Conservation (phyloP, 2,797 vertebrate genomes). For the Tokudaia tokunoshimensis region DNA sequence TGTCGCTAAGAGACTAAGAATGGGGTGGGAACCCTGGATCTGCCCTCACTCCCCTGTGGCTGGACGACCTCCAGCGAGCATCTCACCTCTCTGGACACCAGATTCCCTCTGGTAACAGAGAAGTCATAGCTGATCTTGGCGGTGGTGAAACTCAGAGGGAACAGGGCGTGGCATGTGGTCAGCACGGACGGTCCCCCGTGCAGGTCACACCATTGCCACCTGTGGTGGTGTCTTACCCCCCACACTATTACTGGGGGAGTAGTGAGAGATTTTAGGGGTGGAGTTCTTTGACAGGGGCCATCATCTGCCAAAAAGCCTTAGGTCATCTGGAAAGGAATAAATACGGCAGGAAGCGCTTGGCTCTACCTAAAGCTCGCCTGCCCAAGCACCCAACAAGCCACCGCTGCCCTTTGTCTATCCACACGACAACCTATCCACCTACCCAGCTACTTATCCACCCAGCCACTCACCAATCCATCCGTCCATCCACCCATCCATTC, state of each 20-base stretch:
- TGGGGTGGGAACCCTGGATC: not conserved
- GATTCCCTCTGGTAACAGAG: not conserved
- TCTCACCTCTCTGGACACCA: not conserved
- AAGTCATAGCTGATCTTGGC: not conserved
- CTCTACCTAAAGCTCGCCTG: not conserved
- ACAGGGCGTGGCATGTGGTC: no score
- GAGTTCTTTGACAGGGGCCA: not conserved
- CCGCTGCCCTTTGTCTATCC: not conserved
- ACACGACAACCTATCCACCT: no score
- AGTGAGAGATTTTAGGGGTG: not conserved
- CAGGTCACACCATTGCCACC: no score
- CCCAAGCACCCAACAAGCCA: no score
- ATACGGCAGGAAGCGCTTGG: not conserved
- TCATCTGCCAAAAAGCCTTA: not conserved
- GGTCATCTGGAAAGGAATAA: not conserved
- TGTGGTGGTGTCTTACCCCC: not conserved
- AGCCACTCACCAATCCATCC: not conserved
- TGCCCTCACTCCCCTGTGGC: not conserved
- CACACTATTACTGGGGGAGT: not conserved
- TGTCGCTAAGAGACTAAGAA: not conserved
- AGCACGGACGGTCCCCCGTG: not conserved
- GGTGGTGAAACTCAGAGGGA: not conserved
- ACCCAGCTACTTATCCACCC: not conserved
- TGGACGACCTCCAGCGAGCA: fast-evolving
- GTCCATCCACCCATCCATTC: not conserved